Evolutionary conservation across 1,140 invertebrate genomes (phyloP).

Genomic region (Macrobrachium rosenbergii): DNA sequence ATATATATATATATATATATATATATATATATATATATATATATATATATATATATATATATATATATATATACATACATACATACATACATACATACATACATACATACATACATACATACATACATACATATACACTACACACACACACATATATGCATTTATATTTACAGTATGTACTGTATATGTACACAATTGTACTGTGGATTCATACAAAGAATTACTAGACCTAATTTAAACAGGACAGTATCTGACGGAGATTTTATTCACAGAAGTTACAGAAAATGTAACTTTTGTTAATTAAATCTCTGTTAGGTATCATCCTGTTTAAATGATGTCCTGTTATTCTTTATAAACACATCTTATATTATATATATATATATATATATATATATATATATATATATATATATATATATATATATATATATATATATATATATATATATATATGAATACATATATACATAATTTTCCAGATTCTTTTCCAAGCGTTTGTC

Average conservation of each 20-base stretch:
- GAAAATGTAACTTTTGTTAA: too few species aligned
- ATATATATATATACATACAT: too few species aligned
- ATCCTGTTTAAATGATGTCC: too few species aligned
- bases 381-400: neutral
- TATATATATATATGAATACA: slow-evolving; percentile 7
- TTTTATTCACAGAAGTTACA: too few species aligned
- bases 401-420: neutral
- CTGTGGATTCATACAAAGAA: too few species aligned
- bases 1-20: neutral
- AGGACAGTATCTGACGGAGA: too few species aligned
- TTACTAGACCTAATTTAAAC: too few species aligned
- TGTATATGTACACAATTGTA: neutral
- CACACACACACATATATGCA: slow-evolving; percentile 23
- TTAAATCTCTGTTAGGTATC: too few species aligned
- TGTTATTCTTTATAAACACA: neutral
- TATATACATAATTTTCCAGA: neutral
- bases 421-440: neutral
- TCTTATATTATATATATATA: neutral
- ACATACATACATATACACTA: slow-evolving; percentile 9
- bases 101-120: slow-evolving; percentile 24
- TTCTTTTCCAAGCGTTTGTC: too few species aligned
- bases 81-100: neutral
- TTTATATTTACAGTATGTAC: slow-evolving; percentile 15
- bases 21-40: slow-evolving; percentile 12
- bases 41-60: slow-evolving; percentile 24